Conservation (phyloP, 2,113 vertebrate genomes). For the Cervus canadensis region DNA sequence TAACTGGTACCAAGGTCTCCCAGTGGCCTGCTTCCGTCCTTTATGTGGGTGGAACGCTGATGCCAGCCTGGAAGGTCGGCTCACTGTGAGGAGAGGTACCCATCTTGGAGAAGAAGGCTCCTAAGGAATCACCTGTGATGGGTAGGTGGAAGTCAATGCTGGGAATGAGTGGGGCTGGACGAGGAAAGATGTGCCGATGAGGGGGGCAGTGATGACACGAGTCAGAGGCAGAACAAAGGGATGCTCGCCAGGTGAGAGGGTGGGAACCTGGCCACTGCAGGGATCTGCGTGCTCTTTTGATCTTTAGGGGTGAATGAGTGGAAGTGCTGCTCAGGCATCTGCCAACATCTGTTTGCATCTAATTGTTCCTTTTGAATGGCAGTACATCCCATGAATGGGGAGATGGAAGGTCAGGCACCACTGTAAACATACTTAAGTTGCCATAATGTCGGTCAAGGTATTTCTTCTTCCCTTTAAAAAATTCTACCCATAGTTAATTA, state of each 20-base stretch:
- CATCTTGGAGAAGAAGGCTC: not conserved
- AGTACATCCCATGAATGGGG: not conserved
- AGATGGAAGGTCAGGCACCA: not conserved
- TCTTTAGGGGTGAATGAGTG: not conserved
- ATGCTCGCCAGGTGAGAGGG: no score
- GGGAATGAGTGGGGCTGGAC: not conserved
- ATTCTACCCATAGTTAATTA: not conserved
- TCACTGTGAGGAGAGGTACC: not conserved
- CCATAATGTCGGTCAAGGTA: not conserved
- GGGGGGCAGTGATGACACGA: not conserved
- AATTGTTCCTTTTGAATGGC: not conserved
- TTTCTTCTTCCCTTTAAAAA: not conserved
- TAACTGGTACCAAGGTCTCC: not conserved
- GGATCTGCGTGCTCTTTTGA: not conserved
- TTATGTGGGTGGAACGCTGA: not conserved
- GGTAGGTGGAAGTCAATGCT: not conserved
- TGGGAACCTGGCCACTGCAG: not conserved
- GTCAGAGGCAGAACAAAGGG: not conserved
- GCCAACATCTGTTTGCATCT: not conserved
- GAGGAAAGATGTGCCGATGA: not conserved
- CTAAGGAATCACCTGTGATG: not conserved
- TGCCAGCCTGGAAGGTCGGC: not conserved
- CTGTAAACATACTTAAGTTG: not conserved
- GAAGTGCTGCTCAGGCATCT: not conserved
- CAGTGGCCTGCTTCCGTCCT: not conserved